Conservation (phyloP, 2,113 vertebrate species). For the Semnornis frantzii region DNA sequence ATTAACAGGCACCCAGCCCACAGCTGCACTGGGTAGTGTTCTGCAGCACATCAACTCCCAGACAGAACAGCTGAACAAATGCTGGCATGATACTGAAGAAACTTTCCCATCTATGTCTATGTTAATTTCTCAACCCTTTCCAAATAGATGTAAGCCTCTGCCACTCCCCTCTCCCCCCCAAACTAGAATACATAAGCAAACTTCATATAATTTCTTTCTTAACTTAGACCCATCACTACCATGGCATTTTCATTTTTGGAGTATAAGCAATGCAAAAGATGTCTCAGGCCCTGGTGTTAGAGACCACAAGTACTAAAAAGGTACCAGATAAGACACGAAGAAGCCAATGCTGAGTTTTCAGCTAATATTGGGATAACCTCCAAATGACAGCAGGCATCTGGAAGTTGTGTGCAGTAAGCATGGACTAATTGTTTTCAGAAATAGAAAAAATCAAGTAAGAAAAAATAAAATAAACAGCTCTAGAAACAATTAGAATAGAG, state of each 20-base stretch:
- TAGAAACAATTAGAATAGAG: neutral
- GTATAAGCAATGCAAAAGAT: neutral
- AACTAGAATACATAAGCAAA: neutral
- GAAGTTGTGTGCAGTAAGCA: neutral
- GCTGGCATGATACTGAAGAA: neutral
- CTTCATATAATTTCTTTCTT: neutral
- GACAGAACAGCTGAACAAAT: neutral
- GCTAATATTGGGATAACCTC: neutral
- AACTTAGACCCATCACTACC: neutral
- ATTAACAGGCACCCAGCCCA: neutral
- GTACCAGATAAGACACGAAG: neutral
- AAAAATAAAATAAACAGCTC: neutral
- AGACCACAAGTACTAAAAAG: neutral
- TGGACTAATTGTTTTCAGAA: neutral
- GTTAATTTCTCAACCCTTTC: neutral
- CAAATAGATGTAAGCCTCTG: neutral
- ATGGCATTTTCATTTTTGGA: neutral
- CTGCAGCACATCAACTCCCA: neutral
- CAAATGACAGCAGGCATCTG: neutral
- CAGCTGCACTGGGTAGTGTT: neutral
- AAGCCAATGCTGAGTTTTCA: neutral
- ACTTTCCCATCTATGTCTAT: neutral
- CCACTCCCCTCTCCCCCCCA: neutral
- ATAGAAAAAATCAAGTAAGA: neutral
- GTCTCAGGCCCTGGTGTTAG: fast-evolving